These are phyloP conservation scores for Drosophila meridiana DNA, from an alignment of 2,888 invertebrate genomes.

Conservation along the genomic window DNA sequence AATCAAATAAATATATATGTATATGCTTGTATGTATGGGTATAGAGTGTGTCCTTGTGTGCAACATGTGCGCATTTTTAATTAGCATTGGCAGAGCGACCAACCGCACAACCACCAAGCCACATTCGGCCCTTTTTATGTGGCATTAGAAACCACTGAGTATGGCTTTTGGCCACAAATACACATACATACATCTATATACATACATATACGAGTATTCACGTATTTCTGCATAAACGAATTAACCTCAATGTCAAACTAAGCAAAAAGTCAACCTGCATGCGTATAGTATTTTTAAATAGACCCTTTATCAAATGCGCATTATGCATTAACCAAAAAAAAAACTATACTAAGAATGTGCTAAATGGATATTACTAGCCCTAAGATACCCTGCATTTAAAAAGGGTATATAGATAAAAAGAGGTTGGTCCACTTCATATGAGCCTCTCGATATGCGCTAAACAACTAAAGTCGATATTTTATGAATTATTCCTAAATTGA, in stretches of 20 bases:
- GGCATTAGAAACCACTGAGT: slow-evolving; percentile 48
- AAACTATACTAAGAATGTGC: not conserved
- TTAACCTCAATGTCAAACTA: slow-evolving; percentile 65
- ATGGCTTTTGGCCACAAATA: slow-evolving; percentile 32
- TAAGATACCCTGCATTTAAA: not conserved
- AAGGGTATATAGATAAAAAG: not conserved
- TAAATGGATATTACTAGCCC: not conserved
- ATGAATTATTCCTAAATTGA: too few species aligned
- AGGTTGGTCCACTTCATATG: too few species aligned
- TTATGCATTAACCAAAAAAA: slow-evolving; percentile 17
- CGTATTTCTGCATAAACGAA: slow-evolving; percentile 57
- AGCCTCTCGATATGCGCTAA: too few species aligned
- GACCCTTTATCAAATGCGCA: slow-evolving; percentile 35
- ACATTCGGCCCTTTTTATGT: slow-evolving; percentile 30
- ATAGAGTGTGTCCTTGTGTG: slow-evolving; percentile 52
- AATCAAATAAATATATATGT: slow-evolving; percentile 7
- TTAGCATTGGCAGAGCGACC: slow-evolving; percentile 52
- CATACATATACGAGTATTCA: slow-evolving; percentile 2
- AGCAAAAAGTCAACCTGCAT: slow-evolving; percentile 44
- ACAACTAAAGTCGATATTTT: too few species aligned
- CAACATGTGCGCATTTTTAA: slow-evolving; percentile 71
- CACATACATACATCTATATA: not conserved
- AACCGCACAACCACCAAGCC: slow-evolving; percentile 17
- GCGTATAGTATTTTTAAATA: slow-evolving; percentile 22
- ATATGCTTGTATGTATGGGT: not conserved